Evolutionary conservation across 92 coral and sea anemone genomes (phyloP).

Genomic region (Zoanthus solanderi): DNA sequence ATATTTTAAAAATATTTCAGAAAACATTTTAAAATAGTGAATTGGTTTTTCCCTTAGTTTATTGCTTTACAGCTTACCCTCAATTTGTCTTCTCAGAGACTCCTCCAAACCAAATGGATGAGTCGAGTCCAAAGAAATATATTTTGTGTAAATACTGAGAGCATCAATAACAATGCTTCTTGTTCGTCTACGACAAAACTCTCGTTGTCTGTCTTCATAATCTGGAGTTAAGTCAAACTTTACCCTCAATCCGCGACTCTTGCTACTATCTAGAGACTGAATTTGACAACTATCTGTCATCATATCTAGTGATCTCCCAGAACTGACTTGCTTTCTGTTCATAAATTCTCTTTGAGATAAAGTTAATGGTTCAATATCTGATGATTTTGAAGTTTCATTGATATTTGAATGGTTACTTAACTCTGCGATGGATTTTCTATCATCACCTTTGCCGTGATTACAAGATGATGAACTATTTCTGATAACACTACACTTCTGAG

Average conservation of each 20-base stretch:
- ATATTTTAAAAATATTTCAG: too few relatives aligned
- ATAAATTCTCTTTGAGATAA: background rate
- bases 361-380: background rate
- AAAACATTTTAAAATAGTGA: background rate
- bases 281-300: background rate
- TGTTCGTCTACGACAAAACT: slow-evolving; percentile 82
- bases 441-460: background rate
- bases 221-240: slow-evolving; percentile 89
- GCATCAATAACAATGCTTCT: slow-evolving; percentile 95
- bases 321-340: background rate
- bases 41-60: background rate
- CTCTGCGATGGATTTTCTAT: background rate
- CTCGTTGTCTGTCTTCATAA: slow-evolving; percentile 77
- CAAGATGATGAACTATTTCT: slow-evolving; percentile 30
- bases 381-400: background rate
- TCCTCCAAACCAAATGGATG: slow-evolving; percentile 96
- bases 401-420: background rate
- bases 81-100: slow-evolving; percentile 84
- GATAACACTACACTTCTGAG: slow-evolving; percentile 60
- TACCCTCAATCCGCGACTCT: slow-evolving; percentile 63
- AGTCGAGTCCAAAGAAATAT: slow-evolving; percentile 92
- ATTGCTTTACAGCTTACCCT: slow-evolving; percentile 66
- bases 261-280: slow-evolving; percentile 16
- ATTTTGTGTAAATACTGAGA: slow-evolving; percentile 92
- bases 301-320: background rate